Conservation (phyloP, 2,113 vertebrate species). For the Eulemur macaco region DNA sequence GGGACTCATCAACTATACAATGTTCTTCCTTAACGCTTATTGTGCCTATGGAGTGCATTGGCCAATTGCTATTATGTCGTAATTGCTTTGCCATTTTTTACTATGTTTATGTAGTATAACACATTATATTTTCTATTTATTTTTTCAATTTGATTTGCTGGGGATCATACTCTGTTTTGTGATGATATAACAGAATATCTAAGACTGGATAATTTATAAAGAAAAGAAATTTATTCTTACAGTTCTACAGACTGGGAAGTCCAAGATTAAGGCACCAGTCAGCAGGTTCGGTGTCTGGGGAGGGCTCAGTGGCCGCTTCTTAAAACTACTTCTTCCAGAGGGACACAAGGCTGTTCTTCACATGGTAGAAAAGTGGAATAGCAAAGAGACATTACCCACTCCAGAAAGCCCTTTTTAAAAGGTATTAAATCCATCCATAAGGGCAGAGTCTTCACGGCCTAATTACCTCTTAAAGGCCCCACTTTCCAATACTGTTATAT, state of each 20-base stretch:
- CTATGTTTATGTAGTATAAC: neutral
- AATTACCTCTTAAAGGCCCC: neutral
- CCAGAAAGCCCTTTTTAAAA: neutral
- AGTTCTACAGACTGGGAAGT: neutral
- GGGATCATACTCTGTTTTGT: neutral
- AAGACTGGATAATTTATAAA: neutral
- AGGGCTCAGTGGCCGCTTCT: neutral
- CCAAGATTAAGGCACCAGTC: neutral
- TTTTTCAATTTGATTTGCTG: neutral
- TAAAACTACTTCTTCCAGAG: neutral
- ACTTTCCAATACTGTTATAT: neutral
- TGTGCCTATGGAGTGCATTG: neutral
- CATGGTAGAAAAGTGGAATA: neutral
- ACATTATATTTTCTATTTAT: neutral
- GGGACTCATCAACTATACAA: no score
- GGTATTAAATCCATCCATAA: neutral
- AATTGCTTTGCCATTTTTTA: neutral
- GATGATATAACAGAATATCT: neutral
- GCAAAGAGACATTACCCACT: neutral
- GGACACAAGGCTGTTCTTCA: neutral
- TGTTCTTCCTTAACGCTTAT: neutral
- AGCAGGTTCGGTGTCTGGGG: neutral
- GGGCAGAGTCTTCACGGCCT: neutral
- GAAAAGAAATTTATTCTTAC: neutral
- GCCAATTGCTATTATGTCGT: neutral